Evolutionary conservation across 92 coral and sea anemone genomes (phyloP), one percentile per base, ranked within the genome.

Genomic region (Metridium senile): DNA sequence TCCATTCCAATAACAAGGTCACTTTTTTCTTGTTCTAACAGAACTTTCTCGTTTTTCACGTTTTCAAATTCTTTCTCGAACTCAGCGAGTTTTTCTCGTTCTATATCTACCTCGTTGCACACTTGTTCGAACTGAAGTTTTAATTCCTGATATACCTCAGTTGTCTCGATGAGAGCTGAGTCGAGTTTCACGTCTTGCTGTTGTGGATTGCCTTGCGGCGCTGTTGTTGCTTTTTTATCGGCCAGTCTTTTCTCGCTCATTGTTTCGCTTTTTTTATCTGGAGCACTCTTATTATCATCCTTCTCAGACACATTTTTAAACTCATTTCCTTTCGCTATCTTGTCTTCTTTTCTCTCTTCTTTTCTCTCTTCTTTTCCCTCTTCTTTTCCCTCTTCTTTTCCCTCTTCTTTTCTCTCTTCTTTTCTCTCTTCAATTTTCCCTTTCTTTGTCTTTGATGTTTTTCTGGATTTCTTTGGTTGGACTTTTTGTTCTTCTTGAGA

Each of bases 1-100:
- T 92, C 93, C 4, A 94, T 63, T 43, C 79, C 88, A 9, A 87
- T 92, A 66, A 87, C 94, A 4, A 86, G 71, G 46, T 92, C 95
- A 33, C 76, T 62, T 66, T 88, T 84, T 80, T 84, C 95, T 77
- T 88, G 97, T 54, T 92, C 93, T 62, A 84, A 31, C 32, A 75
- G 59, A 54, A 94, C 79, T 45, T 94, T 92, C 31, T 89, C 89
- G 13, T 82, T 73, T 28, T 82, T 90, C 25, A 80, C 62, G 33
- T 68, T 62, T 33, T 71, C 63, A 45, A 92, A 75, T 63, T 78
- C 84, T 78, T 65, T 70, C 57, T 92, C 93, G 26, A 83, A 66
- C 18, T 87, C 87, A 11, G 86, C 45, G 6, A 73, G 75, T 58
- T 77, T 93, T 62, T 93, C 99, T 65, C 80, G 86, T 70, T 93